These are phyloP conservation scores for Brachyalestes nurse DNA, from an alignment of 2,797 vertebrate species.

Conservation along the genomic window DNA sequence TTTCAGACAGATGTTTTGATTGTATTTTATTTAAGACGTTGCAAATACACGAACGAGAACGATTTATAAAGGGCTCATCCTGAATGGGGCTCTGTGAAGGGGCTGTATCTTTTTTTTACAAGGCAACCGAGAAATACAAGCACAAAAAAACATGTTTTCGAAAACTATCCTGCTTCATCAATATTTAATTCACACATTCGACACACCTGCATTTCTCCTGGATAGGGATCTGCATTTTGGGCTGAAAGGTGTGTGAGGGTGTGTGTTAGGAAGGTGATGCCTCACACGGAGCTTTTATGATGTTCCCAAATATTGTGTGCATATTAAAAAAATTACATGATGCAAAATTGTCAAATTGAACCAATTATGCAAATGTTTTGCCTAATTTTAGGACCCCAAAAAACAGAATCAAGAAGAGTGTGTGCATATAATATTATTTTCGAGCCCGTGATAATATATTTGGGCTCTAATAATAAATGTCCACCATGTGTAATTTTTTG, in stretches of 20 bases:
- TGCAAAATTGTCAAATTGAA: neutral
- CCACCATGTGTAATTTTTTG: neutral
- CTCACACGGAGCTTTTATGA: neutral
- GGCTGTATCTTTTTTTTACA: neutral
- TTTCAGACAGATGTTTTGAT: neutral
- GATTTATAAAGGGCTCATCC: neutral
- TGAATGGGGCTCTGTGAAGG: neutral
- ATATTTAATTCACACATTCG: constrained; percentile 32
- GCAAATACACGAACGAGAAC: neutral
- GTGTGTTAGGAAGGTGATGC: constrained; percentile 8
- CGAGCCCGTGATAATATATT: neutral
- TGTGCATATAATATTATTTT: neutral
- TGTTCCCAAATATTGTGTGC: neutral
- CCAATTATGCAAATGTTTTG: neutral
- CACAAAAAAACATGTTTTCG: constrained; percentile 18
- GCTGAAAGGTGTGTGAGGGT: neutral
- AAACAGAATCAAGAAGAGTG: neutral
- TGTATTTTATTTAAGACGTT: neutral
- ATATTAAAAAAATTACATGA: neutral
- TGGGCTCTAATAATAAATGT: neutral
- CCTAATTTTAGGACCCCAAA: no score
- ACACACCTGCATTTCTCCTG: neutral
- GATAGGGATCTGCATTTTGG: neutral
- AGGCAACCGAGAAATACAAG: neutral
- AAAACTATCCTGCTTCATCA: constrained; percentile 50